Base-by-base conservation (phyloP, 1,140 invertebrate species). In the Luehdorfia chinensis region DNA sequence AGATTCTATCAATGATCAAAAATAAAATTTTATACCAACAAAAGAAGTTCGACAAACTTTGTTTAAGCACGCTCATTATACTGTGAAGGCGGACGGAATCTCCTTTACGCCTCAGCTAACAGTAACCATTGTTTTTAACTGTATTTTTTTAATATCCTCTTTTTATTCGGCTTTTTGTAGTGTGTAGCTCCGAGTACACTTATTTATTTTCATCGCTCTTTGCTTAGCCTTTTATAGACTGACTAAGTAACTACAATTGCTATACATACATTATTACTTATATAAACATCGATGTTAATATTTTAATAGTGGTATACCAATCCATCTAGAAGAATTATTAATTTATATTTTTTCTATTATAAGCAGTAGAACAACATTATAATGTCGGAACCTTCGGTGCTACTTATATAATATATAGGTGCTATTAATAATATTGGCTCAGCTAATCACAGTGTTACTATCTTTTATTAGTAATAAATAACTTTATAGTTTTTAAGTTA, bases 51-150 rank as follows among this genome's bases (percentile, higher is more conserved):
- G 43, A 44, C 48, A 50, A 50, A 50, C 48, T 43, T 43, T 43
- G 39, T 30, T 30, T 30, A 43, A 43, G 30, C 39, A 28, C 39
- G 23, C 39, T 43, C 39, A 43, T 43, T 43, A 43, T 28, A 43
- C 14, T 43, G 39, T 43, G 39, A 43, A 16, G 25, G 1, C 39
- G 14, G 15, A 18, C 32, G 2, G 1, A 23, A 41, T 41, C 19
- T 33, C 41, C 44, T 48, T 50, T 33, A 44, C 48, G 48, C 31
- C 32, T 50, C 13, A 28, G 31, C 15, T 50, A 49, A 41, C 47
- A 41, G 47, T 49, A 37, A 44, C 39, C 25, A 50, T 50, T 50
- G 27, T 45, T 44, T 43, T 50, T 44, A 50, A 50, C 48, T 44
- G 48, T 50, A 43, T 19, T 33, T 43, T 34, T 39, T 48, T 37